Base-by-base conservation (phyloP, 1,140 invertebrate genomes). In the Elymnias hypermnestra region DNA sequence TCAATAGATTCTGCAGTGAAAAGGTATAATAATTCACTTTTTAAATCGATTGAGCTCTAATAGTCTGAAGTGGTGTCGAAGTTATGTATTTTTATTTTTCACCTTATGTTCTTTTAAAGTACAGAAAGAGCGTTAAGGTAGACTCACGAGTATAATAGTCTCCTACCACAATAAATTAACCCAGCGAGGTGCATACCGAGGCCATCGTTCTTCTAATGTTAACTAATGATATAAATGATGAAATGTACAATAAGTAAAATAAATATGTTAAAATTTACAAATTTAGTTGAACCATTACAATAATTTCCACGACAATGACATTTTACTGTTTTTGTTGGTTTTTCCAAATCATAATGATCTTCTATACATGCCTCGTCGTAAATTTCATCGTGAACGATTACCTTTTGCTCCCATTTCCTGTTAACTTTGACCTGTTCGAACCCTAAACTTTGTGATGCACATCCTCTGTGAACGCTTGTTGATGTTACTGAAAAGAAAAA, bases 241-340 rank as follows among this genome's bases (percentile, higher is more conserved):
- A 5, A 23, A 46, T n/a, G 18, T 23, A 35, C 41, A 23, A 46
- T 0, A 17, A 28, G 28, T 22, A 45, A 35, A 36, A 45, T 22
- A 28, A 45, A 17, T 7, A 26, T 22, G 6, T 18, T 36, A 9
- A 8, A 23, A n/a, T 41, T 10, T 14, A 26, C 7, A 15, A 36
- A 0, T 9, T 28, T 9, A 4, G 5, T n/a, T 2, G 63, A 59
- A 2, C 43, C 33, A 50, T 89, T 89, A 43, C 88, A 89, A 15
- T 83, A 51, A 47, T 88, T 63, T 0, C 87, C 81, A 14, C 77
- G 68, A 40, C 88, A 89, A 47, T 87, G 88, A 46, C 88, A 89
- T 18, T 86, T 38, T 2, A 63, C 6, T 0, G 67, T 72, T 29
- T 61, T 63, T 2, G 77, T 70, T 1, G 59, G 38, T 12, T 59